phyloP scores from a whole-genome alignment of 2,888 invertebrate genomes.

The Masnerella sp. region DNA sequence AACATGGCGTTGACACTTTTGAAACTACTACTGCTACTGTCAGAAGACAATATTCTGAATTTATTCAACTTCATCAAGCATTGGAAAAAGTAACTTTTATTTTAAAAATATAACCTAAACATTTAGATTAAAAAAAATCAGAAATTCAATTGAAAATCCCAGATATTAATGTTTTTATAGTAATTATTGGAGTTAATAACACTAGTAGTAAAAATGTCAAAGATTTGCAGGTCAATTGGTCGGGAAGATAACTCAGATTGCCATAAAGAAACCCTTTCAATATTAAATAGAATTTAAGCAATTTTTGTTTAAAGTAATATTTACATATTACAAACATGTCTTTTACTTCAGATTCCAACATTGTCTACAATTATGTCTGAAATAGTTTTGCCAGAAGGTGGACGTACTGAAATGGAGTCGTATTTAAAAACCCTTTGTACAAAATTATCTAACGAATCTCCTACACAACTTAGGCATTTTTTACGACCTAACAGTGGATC shows the following conservation, averaged over 20 bases:
- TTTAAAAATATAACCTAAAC: too few relatives aligned
- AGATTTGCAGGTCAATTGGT: not conserved
- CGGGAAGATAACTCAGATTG: too few relatives aligned
- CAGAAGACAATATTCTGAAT: constrained; percentile 72
- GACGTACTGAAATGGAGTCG: constrained; percentile 71
- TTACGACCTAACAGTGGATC: constrained; percentile 72
- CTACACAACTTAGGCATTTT: constrained; percentile 72
- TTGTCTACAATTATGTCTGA: constrained; percentile 67
- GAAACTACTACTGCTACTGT: constrained; percentile 74
- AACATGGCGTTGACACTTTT: constrained; percentile 71
- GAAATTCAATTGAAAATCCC: too few relatives aligned
- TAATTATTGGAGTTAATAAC: not conserved
- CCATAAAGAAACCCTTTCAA: too few relatives aligned
- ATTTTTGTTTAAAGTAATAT: not conserved
- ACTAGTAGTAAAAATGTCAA: not conserved
- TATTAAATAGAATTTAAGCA: not conserved
- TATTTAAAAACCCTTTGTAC: constrained; percentile 71
- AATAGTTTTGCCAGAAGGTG: constrained; percentile 72
- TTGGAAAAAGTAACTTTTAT: constrained; percentile 71
- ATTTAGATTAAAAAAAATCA: too few relatives aligned
- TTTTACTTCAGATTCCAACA: constrained; percentile 63
- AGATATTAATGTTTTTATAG: too few relatives aligned
- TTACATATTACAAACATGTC: not conserved
- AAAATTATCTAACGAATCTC: constrained; percentile 68
- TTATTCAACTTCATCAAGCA: constrained; percentile 70